Base-by-base conservation (phyloP, 2,113 vertebrate genomes). In the Chlorodrepanis virens region DNA sequence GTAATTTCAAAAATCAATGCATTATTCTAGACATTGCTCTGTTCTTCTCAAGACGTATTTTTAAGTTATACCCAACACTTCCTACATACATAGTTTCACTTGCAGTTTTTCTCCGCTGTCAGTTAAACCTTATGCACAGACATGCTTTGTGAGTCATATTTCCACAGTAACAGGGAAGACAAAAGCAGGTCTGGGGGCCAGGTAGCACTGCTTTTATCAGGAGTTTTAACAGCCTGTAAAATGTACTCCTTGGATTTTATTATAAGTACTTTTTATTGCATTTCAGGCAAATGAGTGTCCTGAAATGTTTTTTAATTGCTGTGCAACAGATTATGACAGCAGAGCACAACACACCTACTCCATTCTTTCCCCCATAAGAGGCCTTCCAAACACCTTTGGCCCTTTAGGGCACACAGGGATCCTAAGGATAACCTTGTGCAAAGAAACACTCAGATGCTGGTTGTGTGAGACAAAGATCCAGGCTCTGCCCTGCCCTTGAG, bases 21-120 rank as follows among this genome's bases (percentile, higher is more conserved):
- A 12, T 69, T 85, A 49, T 87, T 87, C 45, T 83, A 80, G 75
- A 28, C 57, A n/a, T 64, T 11, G 4, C n/a, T 94, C 40, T 86
- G 29, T 40, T 87, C 74, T 90, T 87, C 61, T 83, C n/a, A 40
- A 53, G n/a, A n/a, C 69, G 50, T 60, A 63, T 87, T 87, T 90
- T 89, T 20, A 65, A 86, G 54, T 72, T 72, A 42, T 27, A 25
- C 52, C 76, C 33, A 69, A 63, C 64, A 65, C 35, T 84, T 95
- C 87, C 77, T 27, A 64, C 49, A 29, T 63, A 24, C 23, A 18
- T 52, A 78, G 59, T 65, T 95, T 90, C 76, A 57, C 24, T 80
- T 83, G 33, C 37, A 9, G 40, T 88, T 89, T 87, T 47, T 49
- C 40, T 85, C 24, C 3, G 2, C 52, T 83, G 53, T 83, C 83